Percentiles rank a stretch among this genome's conserved stretches.
phyloP scores from a whole-genome alignment of 2,797 vertebrate species.

The Tapirus indicus region DNA sequence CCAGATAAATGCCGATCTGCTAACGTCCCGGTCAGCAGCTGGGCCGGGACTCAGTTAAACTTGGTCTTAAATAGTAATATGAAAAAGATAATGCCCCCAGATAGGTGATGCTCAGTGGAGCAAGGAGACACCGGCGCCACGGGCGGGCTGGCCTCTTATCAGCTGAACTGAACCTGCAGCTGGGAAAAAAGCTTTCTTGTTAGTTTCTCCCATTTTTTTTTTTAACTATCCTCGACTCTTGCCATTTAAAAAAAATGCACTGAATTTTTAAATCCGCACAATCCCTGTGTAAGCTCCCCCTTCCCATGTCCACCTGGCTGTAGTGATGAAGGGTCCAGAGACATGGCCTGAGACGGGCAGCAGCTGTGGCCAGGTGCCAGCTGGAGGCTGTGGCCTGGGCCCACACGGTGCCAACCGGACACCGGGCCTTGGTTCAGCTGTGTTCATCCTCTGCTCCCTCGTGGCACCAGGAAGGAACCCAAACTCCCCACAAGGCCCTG shows the following conservation, averaged over 20 bases:
- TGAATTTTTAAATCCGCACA: background rate
- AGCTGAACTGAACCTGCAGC: background rate
- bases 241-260: background rate
- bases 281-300: background rate
- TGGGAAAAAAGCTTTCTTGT: background rate
- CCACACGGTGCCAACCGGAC: fast-evolving
- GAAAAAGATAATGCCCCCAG: background rate
- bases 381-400: background rate
- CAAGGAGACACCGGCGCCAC: background rate
- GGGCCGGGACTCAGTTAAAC: background rate
- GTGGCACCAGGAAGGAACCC: fast-evolving
- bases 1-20: background rate
- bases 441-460: background rate
- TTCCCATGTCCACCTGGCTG: background rate
- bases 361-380: background rate
- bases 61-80: background rate
- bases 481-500: background rate
- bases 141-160: background rate
- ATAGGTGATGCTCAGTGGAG: fast-evolving
- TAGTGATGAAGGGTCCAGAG: background rate
- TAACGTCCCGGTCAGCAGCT: fast-evolving
- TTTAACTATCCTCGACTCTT: background rate
- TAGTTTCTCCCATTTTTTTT: background rate
- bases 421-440: background rate
- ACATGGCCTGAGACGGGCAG: background rate